These are phyloP conservation scores for Botrylloides violaceus DNA, from an alignment of 23 tunicate species.

Conservation along the genomic window DNA sequence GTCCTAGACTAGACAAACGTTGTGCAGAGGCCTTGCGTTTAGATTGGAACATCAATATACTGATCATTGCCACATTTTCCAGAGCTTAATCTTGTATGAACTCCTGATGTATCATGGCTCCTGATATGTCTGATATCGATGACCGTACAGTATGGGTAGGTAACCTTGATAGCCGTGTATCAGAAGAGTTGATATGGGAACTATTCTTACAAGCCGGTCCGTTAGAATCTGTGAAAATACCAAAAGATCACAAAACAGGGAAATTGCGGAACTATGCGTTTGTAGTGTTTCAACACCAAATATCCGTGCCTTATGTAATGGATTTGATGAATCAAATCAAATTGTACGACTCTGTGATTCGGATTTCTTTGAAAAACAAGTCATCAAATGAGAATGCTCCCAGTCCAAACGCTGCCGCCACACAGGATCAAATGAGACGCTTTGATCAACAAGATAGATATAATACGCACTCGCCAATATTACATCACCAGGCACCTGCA, in stretches of 20 bases:
- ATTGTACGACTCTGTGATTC: constrained; percentile 22
- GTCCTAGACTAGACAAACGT: no score
- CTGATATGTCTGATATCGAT: constrained; percentile 16
- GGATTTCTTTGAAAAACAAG: background rate
- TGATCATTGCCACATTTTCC: no score
- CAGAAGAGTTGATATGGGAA: constrained; percentile 60
- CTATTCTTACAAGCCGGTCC: constrained; percentile 86
- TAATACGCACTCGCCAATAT: no score
- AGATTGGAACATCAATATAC: no score
- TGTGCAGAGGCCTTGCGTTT: no score
- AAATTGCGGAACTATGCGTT: constrained; percentile 42
- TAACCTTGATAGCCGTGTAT: constrained; percentile 39
- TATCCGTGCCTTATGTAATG: constrained; percentile 57
- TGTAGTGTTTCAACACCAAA: constrained; percentile 58
- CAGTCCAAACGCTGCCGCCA: background rate
- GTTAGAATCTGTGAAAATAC: constrained; percentile 54
- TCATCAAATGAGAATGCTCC: background rate
- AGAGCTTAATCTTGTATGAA: no score
- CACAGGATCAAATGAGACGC: no score
- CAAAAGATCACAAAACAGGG: constrained; percentile 46
- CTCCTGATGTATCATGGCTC: background rate
- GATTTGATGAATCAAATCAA: constrained; percentile 47
- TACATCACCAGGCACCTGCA: no score
- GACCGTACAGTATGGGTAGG: constrained; percentile 66
- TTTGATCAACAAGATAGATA: no score